Evolutionary conservation across 2,888 invertebrate genomes (phyloP).

Genomic region (Tricholauxania praeusta): DNA sequence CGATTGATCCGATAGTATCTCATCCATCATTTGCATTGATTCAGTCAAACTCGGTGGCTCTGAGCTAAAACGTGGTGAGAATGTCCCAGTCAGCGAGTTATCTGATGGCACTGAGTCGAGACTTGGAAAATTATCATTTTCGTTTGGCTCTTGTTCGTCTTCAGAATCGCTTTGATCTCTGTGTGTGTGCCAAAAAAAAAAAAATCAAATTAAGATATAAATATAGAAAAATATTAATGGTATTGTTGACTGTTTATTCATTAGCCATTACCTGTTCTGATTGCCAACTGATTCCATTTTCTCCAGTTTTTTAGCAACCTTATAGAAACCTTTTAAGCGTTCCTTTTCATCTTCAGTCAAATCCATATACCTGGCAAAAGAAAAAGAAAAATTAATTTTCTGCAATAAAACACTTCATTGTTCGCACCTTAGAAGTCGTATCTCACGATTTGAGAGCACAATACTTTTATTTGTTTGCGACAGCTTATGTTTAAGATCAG

Average conservation of each 20-base stretch:
- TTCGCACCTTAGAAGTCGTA: conserved; percentile 78
- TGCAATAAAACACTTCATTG: neutral
- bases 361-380: conserved; percentile 79
- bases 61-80: conserved; percentile 77
- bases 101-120: conserved; percentile 85
- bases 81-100: conserved; percentile 74
- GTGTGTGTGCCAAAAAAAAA: conserved; percentile 28
- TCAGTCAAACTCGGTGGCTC: conserved; percentile 79
- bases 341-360: conserved; percentile 93
- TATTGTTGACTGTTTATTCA: neutral
- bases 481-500: conserved; percentile 86
- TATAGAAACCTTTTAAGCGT: conserved; percentile 85
- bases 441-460: conserved; percentile 92
- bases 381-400: conserved; percentile 26
- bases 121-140: conserved; percentile 79
- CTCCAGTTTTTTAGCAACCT: conserved; percentile 92
- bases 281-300: conserved; percentile 83
- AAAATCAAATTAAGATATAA: neutral
- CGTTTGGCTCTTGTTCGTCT: conserved; percentile 77
- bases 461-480: conserved; percentile 86
- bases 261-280: conserved; percentile 72
- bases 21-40: conserved; percentile 90
- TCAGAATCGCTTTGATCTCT: conserved; percentile 82
- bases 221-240: conserved; percentile 28
- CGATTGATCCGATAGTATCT: conserved; percentile 82